Percentiles rank a stretch among this genome's conserved stretches.
phyloP scores from a whole-genome alignment of 2,797 vertebrate genomes.

The Chromis chromis region DNA sequence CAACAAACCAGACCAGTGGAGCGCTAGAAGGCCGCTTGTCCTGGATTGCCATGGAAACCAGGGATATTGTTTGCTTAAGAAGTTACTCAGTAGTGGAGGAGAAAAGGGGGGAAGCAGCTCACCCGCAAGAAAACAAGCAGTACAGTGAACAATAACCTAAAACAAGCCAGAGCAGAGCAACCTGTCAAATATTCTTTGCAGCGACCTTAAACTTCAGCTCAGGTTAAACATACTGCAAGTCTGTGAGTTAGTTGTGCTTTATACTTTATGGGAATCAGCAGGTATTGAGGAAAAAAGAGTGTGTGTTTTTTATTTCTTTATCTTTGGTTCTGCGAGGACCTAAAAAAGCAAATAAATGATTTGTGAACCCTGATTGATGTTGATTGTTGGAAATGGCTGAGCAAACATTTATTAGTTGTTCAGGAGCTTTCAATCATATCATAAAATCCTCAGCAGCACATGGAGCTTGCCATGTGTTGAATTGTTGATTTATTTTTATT shows the following conservation, averaged over 20 bases:
- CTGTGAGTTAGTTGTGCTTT: neutral
- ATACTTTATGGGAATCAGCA: constrained; percentile 4
- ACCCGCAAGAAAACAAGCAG: constrained; percentile 10
- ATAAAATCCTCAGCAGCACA: too few relatives aligned
- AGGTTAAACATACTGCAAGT: constrained; percentile 41
- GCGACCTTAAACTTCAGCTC: neutral
- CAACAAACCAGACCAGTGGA: constrained; percentile 27
- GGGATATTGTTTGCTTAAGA: constrained; percentile 76
- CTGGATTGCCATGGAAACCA: constrained; percentile 70
- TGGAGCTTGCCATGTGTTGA: too few relatives aligned
- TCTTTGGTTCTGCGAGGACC: neutral
- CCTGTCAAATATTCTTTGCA: constrained; percentile 46
- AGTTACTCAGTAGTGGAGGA: constrained; percentile 76
- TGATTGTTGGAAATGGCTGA: too few relatives aligned
- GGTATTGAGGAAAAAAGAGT: neutral
- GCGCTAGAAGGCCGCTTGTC: constrained; percentile 53
- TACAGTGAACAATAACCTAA: constrained; percentile 54
- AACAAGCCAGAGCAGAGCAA: constrained; percentile 35
- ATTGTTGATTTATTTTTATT: neutral
- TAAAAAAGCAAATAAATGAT: neutral
- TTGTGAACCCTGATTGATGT: neutral
- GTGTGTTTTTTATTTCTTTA: too few relatives aligned
- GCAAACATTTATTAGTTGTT: too few relatives aligned
- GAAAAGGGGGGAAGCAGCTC: constrained; percentile 28
- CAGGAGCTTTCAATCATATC: too few relatives aligned